Evolutionary conservation across 2,113 vertebrate species (phyloP), one percentile per base, ranked within the genome.

Genomic region (Alethe castanea): DNA sequence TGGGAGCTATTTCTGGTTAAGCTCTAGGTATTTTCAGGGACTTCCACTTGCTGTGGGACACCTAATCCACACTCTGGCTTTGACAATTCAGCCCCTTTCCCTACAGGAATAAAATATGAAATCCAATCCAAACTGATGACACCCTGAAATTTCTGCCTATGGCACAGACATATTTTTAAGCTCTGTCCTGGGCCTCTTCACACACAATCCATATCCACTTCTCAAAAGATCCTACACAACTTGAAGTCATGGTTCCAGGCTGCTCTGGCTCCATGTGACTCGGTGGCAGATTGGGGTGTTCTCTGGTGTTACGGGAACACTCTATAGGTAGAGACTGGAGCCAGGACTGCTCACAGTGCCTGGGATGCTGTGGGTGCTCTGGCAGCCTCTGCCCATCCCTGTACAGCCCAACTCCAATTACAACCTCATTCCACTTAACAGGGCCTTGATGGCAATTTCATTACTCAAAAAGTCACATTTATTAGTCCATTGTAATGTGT

Each of bases 401-500:
- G 61, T 71, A 29, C 69, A 76, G 85, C 95, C 57, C 52, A 83
- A 78, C 67, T 77, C 92, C 91, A 97, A 95, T 97, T 96, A 97
- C 42, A 91, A 83, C 67, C 95, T 95, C 80, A 94, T 96, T 96
- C 70, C 26, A 33, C 96, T 96, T 97, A 98, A 97, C 95, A 11
- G 69, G 47, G 86, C 88, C 95, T 97, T 91, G 92, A 97, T 97
- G 96, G 91, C 83, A 92, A 83, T 96, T 95, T 96, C 96, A 97
- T 97, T 97, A 97, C 81, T 94, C 97, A 87, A 96, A 98, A 98
- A 97, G 94, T 96, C 98, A 97, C 97, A 90, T 97, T 98, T 98
- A 98, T 98, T 97, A 97, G 94, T 95, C 94, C 83, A 53, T 82
- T 91, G 76, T 96, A 95, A 96, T 47, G 91, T 97, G 97, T 96